Evolutionary conservation across 2,113 vertebrate genomes (phyloP).

Genomic region (Psephotus haematonotus): DNA sequence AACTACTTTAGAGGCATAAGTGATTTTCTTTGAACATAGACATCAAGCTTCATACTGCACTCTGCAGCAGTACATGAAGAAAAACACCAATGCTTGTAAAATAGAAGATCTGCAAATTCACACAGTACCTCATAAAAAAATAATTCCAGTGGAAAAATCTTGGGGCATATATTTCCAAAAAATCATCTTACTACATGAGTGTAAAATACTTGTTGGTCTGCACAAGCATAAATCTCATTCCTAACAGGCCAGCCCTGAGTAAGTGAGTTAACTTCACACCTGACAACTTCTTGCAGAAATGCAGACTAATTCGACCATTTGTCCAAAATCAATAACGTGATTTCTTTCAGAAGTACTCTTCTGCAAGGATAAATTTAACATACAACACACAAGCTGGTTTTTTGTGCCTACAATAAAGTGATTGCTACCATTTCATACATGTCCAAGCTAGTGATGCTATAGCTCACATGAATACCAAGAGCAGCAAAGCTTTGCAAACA

Average conservation of each 20-base stretch:
- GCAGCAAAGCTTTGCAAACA: neutral
- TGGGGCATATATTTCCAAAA: neutral
- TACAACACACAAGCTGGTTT: neutral
- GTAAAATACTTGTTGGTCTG: neutral
- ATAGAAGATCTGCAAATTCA: neutral
- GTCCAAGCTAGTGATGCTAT: neutral
- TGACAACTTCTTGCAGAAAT: neutral
- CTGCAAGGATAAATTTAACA: neutral
- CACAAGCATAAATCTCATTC: neutral
- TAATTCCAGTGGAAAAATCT: neutral
- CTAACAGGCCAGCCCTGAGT: neutral
- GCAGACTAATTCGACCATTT: neutral
- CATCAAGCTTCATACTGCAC: neutral
- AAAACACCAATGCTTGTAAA: neutral
- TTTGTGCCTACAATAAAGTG: neutral
- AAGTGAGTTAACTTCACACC: neutral
- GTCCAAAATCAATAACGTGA: neutral
- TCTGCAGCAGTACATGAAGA: neutral
- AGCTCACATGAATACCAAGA: fast-evolving
- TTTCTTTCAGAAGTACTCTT: neutral
- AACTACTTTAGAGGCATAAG: neutral
- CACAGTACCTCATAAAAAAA: neutral
- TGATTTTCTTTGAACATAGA: neutral
- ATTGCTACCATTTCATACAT: fast-evolving
- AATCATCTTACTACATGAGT: neutral